phyloP scores from a whole-genome alignment of 1,140 invertebrate genomes.

The Drosophila malerkotliana region DNA sequence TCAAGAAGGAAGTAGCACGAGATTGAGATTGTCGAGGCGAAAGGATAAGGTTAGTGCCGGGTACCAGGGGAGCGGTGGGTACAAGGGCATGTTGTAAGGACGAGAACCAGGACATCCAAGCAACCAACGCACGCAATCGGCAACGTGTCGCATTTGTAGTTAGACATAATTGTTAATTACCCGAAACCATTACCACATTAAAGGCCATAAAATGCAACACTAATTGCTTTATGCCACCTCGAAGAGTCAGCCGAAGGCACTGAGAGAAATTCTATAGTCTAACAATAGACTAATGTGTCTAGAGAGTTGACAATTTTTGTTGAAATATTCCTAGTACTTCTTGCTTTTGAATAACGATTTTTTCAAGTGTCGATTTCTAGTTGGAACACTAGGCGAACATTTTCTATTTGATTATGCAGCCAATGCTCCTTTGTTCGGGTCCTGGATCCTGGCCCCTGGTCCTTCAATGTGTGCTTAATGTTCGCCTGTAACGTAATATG shows the following conservation, averaged over 20 bases:
- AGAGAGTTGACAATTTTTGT: background rate
- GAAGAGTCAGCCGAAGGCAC: constrained; percentile 19
- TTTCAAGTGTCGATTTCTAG: constrained; percentile 11
- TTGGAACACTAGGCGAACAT: constrained; percentile 40
- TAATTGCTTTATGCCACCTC: constrained; percentile 76
- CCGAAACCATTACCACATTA: constrained; percentile 82
- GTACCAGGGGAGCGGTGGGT: background rate
- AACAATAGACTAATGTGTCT: too few species aligned
- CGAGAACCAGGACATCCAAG: constrained; percentile 8
- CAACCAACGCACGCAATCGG: constrained; percentile 67
- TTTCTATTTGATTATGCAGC: constrained; percentile 80
- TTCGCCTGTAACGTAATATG: constrained; percentile 72
- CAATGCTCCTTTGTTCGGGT: constrained; percentile 43
- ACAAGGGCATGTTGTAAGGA: background rate
- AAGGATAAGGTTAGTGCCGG: background rate
- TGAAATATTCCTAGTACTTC: background rate
- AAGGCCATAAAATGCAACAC: constrained; percentile 82
- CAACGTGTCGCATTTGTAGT: constrained; percentile 81
- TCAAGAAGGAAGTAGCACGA: constrained; percentile 36
- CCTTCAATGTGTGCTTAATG: constrained; percentile 48
- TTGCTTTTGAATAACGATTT: background rate
- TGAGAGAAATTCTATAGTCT: constrained; percentile 1
- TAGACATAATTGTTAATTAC: constrained; percentile 82
- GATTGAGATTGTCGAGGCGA: constrained; percentile 21
- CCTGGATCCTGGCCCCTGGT: constrained; percentile 6